Evolutionary conservation across 2,888 invertebrate genomes (phyloP).

Genomic region (Terebella lapidaria): DNA sequence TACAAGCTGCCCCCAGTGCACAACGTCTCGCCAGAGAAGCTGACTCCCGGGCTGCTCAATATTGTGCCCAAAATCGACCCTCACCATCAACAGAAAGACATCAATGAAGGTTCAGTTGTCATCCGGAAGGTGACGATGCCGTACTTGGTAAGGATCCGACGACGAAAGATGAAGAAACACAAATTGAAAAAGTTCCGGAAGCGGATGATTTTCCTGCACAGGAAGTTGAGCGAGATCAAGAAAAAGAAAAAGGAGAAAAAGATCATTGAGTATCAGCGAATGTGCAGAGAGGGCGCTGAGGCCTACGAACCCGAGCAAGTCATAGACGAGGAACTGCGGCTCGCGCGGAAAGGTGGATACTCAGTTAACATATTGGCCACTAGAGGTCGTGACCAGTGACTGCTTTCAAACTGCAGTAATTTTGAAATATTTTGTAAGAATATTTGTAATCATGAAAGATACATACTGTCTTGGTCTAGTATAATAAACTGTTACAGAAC

Average conservation of each 20-base stretch:
- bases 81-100: slow-evolving; percentile 5
- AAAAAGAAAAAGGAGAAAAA: slow-evolving; percentile 20
- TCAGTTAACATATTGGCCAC: not conserved
- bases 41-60: slow-evolving; percentile 3
- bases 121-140: slow-evolving; percentile 18
- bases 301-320: slow-evolving; percentile 20
- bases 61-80: slow-evolving; percentile 16
- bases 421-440: too few species aligned
- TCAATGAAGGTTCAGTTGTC: slow-evolving; percentile 9
- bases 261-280: slow-evolving; percentile 13
- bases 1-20: not conserved
- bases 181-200: slow-evolving; percentile 23
- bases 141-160: slow-evolving; percentile 20
- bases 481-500: too few species aligned
- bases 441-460: too few species aligned
- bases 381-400: too few species aligned
- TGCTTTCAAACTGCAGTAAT: too few species aligned
- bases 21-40: not conserved
- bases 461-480: too few species aligned
- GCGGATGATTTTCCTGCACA: slow-evolving; percentile 19
- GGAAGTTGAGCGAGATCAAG: slow-evolving; percentile 17
- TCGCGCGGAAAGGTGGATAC: slow-evolving; percentile 17
- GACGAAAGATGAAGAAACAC: slow-evolving; percentile 28
- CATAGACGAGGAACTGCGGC: slow-evolving; percentile 13
- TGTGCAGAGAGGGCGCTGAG: slow-evolving; percentile 6